phyloP scores from a whole-genome alignment of 2,113 vertebrate species.

The Gymnobelideus leadbeateri region DNA sequence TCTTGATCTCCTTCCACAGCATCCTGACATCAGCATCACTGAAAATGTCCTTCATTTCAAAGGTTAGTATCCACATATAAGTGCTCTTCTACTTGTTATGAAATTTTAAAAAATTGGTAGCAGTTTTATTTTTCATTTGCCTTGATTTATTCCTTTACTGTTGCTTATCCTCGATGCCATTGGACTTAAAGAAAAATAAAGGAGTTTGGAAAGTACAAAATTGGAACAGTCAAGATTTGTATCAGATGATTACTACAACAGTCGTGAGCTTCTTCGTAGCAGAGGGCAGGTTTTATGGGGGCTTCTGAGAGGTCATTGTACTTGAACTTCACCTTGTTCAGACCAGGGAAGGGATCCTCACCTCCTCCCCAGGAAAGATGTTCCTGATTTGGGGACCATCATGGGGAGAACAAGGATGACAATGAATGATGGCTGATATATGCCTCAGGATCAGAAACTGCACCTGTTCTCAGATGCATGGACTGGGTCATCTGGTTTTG shows the following conservation, averaged over 20 bases:
- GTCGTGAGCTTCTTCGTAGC: not conserved
- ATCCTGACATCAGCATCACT: slow-evolving; percentile 87
- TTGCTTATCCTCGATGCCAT: not conserved
- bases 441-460: not conserved
- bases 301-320: not conserved
- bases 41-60: slow-evolving; percentile 92
- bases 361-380: not conserved
- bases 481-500: not conserved
- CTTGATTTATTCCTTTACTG: slow-evolving; percentile 29
- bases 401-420: not conserved
- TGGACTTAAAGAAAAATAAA: slow-evolving; percentile 7
- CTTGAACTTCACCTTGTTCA: not conserved
- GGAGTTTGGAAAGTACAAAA: slow-evolving; percentile 20
- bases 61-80: slow-evolving; percentile 83
- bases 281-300: not conserved
- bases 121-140: slow-evolving; percentile 31
- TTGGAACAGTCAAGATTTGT: slow-evolving; percentile 40
- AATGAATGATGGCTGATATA: not conserved
- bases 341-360: not conserved
- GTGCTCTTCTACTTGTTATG: not conserved
- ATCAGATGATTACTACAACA: not conserved
- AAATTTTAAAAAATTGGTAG: not conserved
- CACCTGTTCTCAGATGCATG: not conserved
- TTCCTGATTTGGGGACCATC: not conserved
- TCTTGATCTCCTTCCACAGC: slow-evolving; percentile 83